Evolutionary conservation across 2,797 vertebrate species (phyloP).

Genomic region (Molothrus aeneus): DNA sequence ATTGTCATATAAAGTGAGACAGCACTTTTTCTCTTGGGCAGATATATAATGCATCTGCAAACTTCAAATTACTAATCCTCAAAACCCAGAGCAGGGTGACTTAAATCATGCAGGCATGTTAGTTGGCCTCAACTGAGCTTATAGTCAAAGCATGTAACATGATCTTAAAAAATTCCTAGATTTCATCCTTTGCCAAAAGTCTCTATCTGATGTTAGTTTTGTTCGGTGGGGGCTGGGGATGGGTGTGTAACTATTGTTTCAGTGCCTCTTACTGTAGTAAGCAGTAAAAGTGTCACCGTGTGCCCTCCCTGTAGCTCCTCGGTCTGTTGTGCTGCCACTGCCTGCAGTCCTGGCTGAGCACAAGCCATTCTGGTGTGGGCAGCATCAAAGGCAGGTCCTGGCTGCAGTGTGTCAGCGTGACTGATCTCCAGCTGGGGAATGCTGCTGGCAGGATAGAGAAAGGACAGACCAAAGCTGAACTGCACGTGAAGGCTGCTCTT

Average conservation of each 20-base stretch:
- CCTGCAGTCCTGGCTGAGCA: background rate
- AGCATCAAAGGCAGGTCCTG: background rate
- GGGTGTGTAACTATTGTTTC: background rate
- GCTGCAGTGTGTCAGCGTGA: background rate
- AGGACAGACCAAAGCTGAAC: background rate
- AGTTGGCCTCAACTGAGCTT: background rate
- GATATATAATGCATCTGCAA: background rate
- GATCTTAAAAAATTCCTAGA: background rate
- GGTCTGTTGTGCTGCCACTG: background rate
- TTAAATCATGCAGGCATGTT: background rate
- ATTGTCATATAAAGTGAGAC: fast-evolving
- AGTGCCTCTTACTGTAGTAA: background rate
- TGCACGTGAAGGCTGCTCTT: background rate
- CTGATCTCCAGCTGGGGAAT: background rate
- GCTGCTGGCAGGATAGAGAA: background rate
- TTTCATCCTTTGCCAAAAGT: background rate
- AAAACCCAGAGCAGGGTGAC: background rate
- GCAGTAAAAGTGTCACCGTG: background rate
- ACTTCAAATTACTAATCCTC: background rate
- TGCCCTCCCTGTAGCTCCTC: fast-evolving
- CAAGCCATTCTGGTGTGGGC: background rate
- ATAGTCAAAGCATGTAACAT: background rate
- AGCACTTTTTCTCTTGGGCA: background rate
- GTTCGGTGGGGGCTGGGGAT: background rate
- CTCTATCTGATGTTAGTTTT: background rate